These are phyloP conservation scores for Acrobasis consociella DNA, from an alignment of 2,888 invertebrate genomes.

Conservation along the genomic window DNA sequence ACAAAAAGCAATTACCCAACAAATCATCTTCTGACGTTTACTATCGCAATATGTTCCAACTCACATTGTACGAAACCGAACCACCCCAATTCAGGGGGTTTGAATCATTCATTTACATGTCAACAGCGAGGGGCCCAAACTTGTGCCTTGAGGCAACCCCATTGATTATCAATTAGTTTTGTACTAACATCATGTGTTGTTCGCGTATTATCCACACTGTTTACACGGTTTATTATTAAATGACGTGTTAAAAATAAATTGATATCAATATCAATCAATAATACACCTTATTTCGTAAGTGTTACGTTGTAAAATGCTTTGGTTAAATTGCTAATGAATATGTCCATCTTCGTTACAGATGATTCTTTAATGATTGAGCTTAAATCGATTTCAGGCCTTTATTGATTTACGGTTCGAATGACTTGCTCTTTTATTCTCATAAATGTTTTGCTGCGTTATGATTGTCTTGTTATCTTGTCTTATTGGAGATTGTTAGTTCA, in stretches of 20 bases:
- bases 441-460: conserved; percentile 43
- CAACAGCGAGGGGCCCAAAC: conserved; percentile 56
- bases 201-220: conserved; percentile 76
- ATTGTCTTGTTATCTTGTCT: conserved; percentile 55
- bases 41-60: conserved; percentile 78
- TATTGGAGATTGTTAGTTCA: conserved; percentile 27
- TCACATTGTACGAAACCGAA: conserved; percentile 57
- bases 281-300: conserved; percentile 41
- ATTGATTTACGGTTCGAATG: conserved; percentile 75
- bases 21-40: conserved; percentile 81
- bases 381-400: conserved; percentile 75
- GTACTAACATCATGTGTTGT: conserved; percentile 73
- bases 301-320: conserved; percentile 48
- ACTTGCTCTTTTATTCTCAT: conserved; percentile 65
- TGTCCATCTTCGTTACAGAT: conserved; percentile 77
- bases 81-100: conserved; percentile 56
- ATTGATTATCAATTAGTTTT: conserved; percentile 82
- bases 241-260: conserved; percentile 61
- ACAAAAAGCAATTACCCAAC: conserved; percentile 79
- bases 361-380: conserved; percentile 74
- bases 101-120: conserved; percentile 75
- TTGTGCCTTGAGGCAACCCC: conserved; percentile 58
- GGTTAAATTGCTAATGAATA: conserved; percentile 58
- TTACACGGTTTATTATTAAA: conserved; percentile 73
- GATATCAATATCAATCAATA: conserved; percentile 35